Conservation (phyloP, 1,140 invertebrate species). For the Grapholita molesta region DNA sequence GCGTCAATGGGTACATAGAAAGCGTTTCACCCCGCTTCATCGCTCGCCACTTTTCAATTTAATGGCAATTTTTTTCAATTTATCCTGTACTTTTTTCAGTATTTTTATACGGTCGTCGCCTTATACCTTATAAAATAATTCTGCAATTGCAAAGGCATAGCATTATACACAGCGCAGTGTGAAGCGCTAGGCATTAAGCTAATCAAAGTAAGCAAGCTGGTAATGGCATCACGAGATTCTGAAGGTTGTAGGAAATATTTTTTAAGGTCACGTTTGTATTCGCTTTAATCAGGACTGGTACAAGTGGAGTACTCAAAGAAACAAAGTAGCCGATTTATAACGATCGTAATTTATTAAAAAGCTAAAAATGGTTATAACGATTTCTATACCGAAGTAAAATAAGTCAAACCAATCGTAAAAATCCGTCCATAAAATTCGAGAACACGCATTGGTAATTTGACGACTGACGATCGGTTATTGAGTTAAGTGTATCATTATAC, state of each 20-base stretch:
- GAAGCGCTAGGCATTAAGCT: no score
- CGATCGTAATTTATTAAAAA: neutral
- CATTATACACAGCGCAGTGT: no score
- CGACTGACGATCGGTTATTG: slow-evolving; percentile 7
- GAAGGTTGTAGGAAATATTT: no score
- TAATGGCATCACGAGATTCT: no score
- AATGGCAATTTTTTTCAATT: neutral
- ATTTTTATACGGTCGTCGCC: neutral
- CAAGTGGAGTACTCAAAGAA: neutral
- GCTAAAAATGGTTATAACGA: neutral
- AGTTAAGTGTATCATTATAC: slow-evolving; percentile 11
- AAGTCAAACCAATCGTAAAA: slow-evolving; percentile 1
- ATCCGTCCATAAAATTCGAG: neutral
- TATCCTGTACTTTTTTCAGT: no score
- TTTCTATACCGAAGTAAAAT: neutral
- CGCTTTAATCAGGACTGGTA: no score
- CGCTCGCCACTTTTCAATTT: slow-evolving; percentile 20
- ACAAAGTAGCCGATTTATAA: neutral
- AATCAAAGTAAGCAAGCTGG: no score
- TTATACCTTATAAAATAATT: neutral
- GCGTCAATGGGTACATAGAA: slow-evolving; percentile 36
- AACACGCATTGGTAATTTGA: slow-evolving; percentile 4
- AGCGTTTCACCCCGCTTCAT: slow-evolving; percentile 44
- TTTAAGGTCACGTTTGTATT: no score
- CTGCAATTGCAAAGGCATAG: no score